Evolutionary conservation across 2,888 invertebrate species (phyloP), one percentile per base, ranked within the genome.

Genomic region (Lottia scabra): DNA sequence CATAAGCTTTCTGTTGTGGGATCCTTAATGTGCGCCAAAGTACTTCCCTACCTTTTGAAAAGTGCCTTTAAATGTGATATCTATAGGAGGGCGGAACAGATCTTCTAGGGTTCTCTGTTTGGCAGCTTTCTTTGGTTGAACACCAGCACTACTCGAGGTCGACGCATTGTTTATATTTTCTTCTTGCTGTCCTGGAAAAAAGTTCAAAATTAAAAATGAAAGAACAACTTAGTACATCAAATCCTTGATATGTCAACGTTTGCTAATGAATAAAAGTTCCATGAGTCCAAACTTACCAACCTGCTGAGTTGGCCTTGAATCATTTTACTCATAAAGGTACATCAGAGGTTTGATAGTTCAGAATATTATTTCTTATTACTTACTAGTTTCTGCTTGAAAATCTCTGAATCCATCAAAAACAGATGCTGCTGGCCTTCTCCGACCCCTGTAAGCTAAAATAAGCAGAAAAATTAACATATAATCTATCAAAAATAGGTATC

Each of bases 41-140:
- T 30, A 5, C 1, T 12, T 15, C 67, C 82, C 75, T 80, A 91
- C 92, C 68, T 90, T 88, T 30, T 91, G 88, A 80, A 94, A 92
- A 6, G 92, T 90, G 16, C 94, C 93, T 73, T 91, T 90, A 84
- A 91, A 92, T 43, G 93, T 91, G 63, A 94, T 90, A 82, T 94
- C 93, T 71, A 93, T 91, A 0, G 94, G 94, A 12, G 94, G 94
- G 70, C 92, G 91, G 86, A 93, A 94, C 26, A 94, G 89, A 84
- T 93, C 93, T 87, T 93, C 93, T 56, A 94, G 88, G 45, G 93
- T 92, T 79, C 90, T 90, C 62, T 90, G 90, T 87, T 90, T 92
- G 76, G 83, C 74, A 26, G 78, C 70, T 12, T 63, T 73, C 46
- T 71, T 75, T 4, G 70, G 68, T 23, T 23, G 19, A 56, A 19